Percentiles rank a stretch among this genome's conserved stretches.
phyloP scores from a whole-genome alignment of 2,888 invertebrate species.

The Thumatha senex region DNA sequence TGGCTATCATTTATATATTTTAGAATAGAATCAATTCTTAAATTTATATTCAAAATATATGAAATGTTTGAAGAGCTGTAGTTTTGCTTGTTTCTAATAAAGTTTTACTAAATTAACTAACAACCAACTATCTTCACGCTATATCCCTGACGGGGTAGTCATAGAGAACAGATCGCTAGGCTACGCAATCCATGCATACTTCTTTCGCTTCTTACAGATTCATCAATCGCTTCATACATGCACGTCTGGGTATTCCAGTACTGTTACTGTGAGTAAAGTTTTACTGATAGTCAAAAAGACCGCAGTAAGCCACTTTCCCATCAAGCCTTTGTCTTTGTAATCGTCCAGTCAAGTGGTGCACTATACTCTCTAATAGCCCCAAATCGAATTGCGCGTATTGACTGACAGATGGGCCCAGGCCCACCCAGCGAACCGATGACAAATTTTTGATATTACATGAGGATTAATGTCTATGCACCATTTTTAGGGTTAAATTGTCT shows the following conservation, averaged over 20 bases:
- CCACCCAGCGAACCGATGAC: slow-evolving; percentile 72
- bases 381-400: slow-evolving; percentile 71
- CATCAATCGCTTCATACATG: no score
- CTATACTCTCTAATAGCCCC: slow-evolving; percentile 61
- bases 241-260: no score
- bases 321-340: slow-evolving; percentile 43
- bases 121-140: no score
- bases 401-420: slow-evolving; percentile 70
- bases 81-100: background rate
- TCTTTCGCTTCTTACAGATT: no score
- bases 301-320: slow-evolving; percentile 9
- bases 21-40: no score
- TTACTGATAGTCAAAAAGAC: background rate
- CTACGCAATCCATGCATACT: no score
- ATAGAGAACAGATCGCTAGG: no score
- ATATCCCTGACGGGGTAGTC: no score
- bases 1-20: no score
- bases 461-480: slow-evolving; percentile 80
- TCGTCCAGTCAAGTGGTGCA: slow-evolving; percentile 56
- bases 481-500: slow-evolving; percentile 84
- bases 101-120: background rate
- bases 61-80: background rate
- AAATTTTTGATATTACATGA: slow-evolving; percentile 83
- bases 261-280: no score
- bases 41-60: background rate